Evolutionary conservation across 2,113 vertebrate genomes (phyloP).

Genomic region (Chlorocebus sabaeus): DNA sequence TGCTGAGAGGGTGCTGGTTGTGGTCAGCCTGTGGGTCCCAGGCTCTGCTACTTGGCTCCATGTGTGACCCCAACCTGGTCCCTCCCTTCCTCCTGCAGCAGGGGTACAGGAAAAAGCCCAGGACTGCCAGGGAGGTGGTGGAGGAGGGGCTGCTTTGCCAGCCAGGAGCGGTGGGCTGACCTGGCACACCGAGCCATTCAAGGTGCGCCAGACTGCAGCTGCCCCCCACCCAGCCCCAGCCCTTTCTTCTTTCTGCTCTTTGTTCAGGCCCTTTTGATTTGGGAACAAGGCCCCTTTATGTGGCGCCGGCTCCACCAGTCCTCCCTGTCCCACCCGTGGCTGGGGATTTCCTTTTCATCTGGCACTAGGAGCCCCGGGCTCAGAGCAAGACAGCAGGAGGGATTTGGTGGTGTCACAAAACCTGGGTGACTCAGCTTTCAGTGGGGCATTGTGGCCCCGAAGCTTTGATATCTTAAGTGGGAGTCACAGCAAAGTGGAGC

Average conservation of each 20-base stretch:
- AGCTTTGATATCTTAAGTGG: conserved; percentile 96
- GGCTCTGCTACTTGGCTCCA: neutral
- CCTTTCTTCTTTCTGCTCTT: conserved; percentile 78
- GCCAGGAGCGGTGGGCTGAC: neutral
- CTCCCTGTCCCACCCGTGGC: conserved; percentile 86
- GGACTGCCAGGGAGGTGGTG: fast-evolving
- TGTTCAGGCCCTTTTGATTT: conserved; percentile 88
- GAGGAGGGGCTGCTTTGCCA: neutral
- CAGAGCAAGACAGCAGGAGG: conserved; percentile 78
- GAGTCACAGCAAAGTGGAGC: conserved; percentile 90
- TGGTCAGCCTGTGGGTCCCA: neutral
- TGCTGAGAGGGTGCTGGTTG: too few relatives aligned
- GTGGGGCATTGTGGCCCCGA: conserved; percentile 90
- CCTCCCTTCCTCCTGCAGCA: neutral
- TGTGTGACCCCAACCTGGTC: fast-evolving
- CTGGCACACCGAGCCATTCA: conserved; percentile 29
- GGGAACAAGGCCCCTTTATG: conserved; percentile 88
- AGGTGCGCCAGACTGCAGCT: conserved; percentile 78
- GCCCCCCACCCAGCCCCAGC: conserved; percentile 76
- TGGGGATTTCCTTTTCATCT: conserved; percentile 87
- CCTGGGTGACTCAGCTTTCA: conserved; percentile 94
- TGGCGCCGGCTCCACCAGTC: conserved; percentile 83
- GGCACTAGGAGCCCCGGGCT: conserved; percentile 80
- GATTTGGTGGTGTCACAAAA: conserved; percentile 89
- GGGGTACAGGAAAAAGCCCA: neutral